A percentile compares a stretch with the other conserved stretches of the same genome.
These are phyloP conservation scores for Tokudaia muenninki DNA, from an alignment of 2,797 vertebrate genomes.

Conservation along the genomic window DNA sequence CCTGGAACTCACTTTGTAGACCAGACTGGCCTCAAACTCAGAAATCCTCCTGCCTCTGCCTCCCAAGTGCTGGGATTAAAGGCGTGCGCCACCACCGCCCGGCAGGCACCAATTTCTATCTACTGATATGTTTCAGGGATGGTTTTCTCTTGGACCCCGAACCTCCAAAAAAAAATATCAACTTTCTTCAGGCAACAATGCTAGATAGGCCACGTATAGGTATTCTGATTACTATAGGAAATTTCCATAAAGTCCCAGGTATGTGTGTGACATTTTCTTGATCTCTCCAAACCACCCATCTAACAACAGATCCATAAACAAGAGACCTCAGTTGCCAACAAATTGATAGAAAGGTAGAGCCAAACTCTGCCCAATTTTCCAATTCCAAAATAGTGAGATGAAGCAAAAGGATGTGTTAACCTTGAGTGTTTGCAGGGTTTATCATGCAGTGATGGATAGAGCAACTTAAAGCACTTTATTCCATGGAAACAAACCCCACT, in stretches of 20 bases:
- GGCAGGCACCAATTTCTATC: not conserved
- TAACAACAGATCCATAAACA: not conserved
- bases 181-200: not conserved
- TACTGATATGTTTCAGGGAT: not conserved
- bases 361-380: not conserved
- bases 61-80: too few species aligned
- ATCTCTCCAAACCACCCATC: not conserved
- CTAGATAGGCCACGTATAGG: accelerated
- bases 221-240: not conserved
- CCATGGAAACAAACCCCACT: not conserved
- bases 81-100: too few species aligned
- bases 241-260: not conserved
- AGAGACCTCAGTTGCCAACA: not conserved
- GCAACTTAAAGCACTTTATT: too few species aligned
- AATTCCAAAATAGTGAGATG: not conserved
- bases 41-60: too few species aligned
- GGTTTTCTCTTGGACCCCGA: not conserved
- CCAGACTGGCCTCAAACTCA: too few species aligned
- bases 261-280: not conserved
- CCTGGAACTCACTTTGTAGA: too few species aligned
- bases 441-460: not conserved
- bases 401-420: not conserved
- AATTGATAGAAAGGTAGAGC: not conserved
- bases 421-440: not conserved
- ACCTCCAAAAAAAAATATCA: not conserved